Evolutionary conservation across 2,113 vertebrate genomes (phyloP), one percentile per base, ranked within the genome.

Genomic region (Uria lomvia): DNA sequence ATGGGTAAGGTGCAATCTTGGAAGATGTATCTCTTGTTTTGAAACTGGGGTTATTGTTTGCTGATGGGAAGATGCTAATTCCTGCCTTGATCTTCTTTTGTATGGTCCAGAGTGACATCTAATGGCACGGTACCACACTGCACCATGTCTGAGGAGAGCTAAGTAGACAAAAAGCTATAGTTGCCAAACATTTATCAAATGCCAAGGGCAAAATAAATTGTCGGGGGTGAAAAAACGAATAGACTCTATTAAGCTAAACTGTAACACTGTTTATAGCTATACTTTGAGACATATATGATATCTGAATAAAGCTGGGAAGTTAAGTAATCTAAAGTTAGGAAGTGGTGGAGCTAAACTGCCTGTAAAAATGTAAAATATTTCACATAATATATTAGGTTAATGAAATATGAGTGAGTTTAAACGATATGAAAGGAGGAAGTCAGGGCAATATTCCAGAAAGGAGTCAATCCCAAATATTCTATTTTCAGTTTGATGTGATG

Each of bases 91-190:
- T 79, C 36, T 34, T 49, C 34, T 75, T 91, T 94, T 91, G 27
- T 6, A 0, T 52, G 87, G 94, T 83, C 27, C 84, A 94, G 52
- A 83, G 92, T 93, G 97, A 97, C 97, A 97, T 86, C 97, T 97
- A 91, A 89, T 53, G 97, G 95, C 85, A 36, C 6, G 4, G 21
- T 27, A 83, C 21, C 74, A 90, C 62, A 88, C 59, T 94, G 87
- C 97, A 83, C 14, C 58, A 11, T 1, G 1, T 24, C 40, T 66
- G n/a, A 4, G 13, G 34, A 68, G 27, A 47, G 8, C 23, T 12
- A 13, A 63, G 40, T 1, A 20, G 10, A 17, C 20, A 32, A 42
- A 67, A 82, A 82, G 2, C 27, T 68, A 2, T 7, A 14, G 21
- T 7, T 56, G 45, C 27, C 58, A 58, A n/a, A 9, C 8, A 5